Base-by-base conservation (phyloP, 2,888 invertebrate species). In the Ochropleura leucogaster region DNA sequence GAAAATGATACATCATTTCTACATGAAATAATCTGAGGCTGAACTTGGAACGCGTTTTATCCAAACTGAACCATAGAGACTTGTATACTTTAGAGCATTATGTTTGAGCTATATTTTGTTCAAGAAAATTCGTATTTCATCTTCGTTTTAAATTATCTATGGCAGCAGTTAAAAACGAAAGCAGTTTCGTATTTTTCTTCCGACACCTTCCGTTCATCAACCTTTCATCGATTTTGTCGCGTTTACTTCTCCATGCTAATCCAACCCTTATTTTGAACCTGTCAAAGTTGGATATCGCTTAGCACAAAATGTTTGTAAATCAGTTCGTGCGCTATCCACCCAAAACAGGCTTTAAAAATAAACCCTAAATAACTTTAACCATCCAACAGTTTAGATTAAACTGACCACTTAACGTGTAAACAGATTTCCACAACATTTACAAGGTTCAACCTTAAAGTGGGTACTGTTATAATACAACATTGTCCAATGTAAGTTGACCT, bases 201-300 rank as follows among this genome's bases (percentile, higher is more conserved):
- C 79, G 80, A 83, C 89, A 88, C 87, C 86, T 87, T 76, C 74
- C 87, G 90, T 90, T 89, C 90, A 86, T 89, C 89, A 89, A 89
- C 89, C 88, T 88, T 82, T 87, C 87, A 90, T 90, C 87, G 90
- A 90, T 90, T 89, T 89, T 83, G 87, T 84, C 84, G 79, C 80
- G 74, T 66, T 62, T 68, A 62, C 47, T 62, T 46, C 51, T 47
- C 2, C 68, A 72, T n/a, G 44, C 70, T 30, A 87, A 59, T 77
- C 68, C 79, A 47, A 82, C 18, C 79, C 68, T 77, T 82, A 72
- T 46, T 4, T 3, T 4, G 0, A 0, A 40, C 0, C 0, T 0
- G 0, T 1, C 76, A 74, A 63, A 81, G 84, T 71, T 42, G 6
- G 72, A 59, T 74, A 47, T 85, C 0, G 20, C 9, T 9, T 47